These are phyloP conservation scores for Pycnomerus fuliginosus DNA, from an alignment of 2,888 invertebrate genomes.

Conservation along the genomic window DNA sequence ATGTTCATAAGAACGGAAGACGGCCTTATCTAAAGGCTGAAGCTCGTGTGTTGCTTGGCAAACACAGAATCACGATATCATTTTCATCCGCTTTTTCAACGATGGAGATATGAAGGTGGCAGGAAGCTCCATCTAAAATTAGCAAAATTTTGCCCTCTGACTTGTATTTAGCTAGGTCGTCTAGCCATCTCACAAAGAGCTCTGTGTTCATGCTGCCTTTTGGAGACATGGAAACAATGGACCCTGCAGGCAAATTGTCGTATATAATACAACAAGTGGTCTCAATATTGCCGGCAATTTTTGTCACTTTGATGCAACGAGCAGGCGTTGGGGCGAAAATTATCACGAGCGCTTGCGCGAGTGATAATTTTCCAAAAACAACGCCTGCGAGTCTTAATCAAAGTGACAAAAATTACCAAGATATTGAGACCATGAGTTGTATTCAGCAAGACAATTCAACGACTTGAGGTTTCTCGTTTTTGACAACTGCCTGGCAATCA, in stretches of 20 bases:
- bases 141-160: not conserved
- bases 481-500: no score
- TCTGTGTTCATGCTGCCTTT: not conserved
- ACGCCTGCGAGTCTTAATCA: no score
- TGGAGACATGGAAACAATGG: not conserved
- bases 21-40: slow-evolving; percentile 43
- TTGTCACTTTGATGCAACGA: no score
- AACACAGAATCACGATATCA: not conserved
- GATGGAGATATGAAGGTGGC: not conserved
- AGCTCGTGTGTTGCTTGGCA: slow-evolving; percentile 47
- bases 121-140: not conserved
- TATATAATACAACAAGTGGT: no score
- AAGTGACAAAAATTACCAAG: no score
- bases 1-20: slow-evolving; percentile 39
- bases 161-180: not conserved
- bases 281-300: no score
- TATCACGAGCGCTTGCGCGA: no score
- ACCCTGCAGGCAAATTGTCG: not conserved
- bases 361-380: no score
- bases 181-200: not conserved
- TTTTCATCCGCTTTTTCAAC: not conserved
- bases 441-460: no score
- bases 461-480: no score
- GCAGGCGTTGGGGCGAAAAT: no score
- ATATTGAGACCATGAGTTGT: no score